Evolutionary conservation across 2,113 vertebrate genomes (phyloP).

Genomic region (Boulengeromyrus knoepffleri): DNA sequence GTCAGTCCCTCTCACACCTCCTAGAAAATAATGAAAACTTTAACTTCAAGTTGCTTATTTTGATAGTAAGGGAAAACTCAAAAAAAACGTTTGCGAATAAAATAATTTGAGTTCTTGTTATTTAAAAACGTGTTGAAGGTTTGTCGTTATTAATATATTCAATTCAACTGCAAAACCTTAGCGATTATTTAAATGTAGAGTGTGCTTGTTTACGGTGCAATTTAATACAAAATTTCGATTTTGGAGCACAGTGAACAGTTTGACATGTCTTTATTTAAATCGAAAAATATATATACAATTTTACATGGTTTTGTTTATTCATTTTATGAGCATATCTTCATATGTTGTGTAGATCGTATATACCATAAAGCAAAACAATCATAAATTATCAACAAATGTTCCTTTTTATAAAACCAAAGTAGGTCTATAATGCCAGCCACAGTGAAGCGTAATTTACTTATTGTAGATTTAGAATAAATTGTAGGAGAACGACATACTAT

Average conservation of each 20-base stretch:
- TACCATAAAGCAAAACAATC: background rate
- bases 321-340: background rate
- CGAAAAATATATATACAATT: background rate
- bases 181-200: background rate
- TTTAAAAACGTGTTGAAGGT: background rate
- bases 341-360: background rate
- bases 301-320: background rate
- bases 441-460: background rate
- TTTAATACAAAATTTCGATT: background rate
- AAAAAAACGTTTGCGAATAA: background rate
- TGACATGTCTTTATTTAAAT: background rate
- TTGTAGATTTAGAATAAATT: background rate
- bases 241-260: background rate
- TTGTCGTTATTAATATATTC: background rate
- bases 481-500: background rate
- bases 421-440: background rate
- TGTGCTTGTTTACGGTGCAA: background rate
- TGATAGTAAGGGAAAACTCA: background rate
- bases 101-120: background rate
- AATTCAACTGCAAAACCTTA: background rate
- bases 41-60: background rate
- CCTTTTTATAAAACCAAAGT: background rate
- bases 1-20: background rate
- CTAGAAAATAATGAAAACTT: background rate
- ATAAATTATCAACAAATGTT: background rate